These are phyloP conservation scores for Caenorhabditis remanei DNA, from an alignment of 1,140 invertebrate genomes.

Conservation along the genomic window DNA sequence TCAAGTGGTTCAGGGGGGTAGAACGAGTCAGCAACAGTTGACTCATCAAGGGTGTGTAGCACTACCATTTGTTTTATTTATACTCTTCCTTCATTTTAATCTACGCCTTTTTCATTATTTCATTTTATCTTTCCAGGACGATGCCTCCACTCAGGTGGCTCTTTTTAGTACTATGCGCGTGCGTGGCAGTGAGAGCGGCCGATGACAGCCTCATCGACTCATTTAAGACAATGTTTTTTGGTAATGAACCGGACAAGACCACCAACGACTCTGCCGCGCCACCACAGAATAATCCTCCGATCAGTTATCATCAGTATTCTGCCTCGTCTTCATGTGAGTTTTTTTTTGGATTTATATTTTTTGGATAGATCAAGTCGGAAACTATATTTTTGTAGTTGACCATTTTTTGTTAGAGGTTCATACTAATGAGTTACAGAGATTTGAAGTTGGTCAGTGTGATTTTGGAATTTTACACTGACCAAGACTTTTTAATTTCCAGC, in stretches of 20 bases:
- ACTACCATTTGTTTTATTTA: background rate
- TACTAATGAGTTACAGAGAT: too few species aligned
- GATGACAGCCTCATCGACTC: conserved; percentile 55
- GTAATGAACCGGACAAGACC: conserved; percentile 56
- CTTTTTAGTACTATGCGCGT: conserved; percentile 43
- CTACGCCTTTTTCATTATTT: too few species aligned
- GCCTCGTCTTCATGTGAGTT: conserved; percentile 16
- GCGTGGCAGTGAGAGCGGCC: conserved; percentile 20
- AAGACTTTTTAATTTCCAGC: background rate
- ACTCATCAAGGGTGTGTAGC: conserved; percentile 16
- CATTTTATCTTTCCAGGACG: conserved; percentile 42
- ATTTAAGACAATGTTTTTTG: conserved; percentile 60
- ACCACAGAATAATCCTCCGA: conserved; percentile 42
- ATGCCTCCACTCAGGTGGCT: conserved; percentile 38
- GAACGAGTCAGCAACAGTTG: background rate
- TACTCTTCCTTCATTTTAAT: too few species aligned
- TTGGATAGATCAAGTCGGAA: background rate
- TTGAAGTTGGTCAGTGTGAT: too few species aligned
- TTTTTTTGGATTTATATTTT: conserved; percentile 5
- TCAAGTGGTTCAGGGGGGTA: background rate
- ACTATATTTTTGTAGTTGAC: background rate
- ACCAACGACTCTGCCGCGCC: conserved; percentile 19
- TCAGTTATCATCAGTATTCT: conserved; percentile 56
- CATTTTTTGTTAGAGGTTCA: background rate
- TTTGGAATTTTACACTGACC: too few species aligned